A percentile compares a stretch with the other conserved stretches of the same genome.
phyloP scores from a whole-genome alignment of 2,888 invertebrate species.

The Biston stratarius region DNA sequence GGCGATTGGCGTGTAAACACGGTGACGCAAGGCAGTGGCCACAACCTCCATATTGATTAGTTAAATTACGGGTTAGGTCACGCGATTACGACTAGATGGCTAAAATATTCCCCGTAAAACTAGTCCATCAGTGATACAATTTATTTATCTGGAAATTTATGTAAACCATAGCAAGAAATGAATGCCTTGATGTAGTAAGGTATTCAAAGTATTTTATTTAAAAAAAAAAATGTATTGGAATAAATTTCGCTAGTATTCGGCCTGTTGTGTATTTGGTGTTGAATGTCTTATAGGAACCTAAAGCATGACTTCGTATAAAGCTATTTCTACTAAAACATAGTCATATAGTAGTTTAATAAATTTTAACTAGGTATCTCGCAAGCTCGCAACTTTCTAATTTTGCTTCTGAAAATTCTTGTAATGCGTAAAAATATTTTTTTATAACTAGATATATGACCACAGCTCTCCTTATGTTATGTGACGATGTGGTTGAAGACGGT shows the following conservation, averaged over 20 bases:
- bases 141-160: constrained; percentile 15
- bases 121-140: constrained; percentile 11
- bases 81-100: constrained; percentile 60
- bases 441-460: too few relatives aligned
- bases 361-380: too few relatives aligned
- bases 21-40: constrained; percentile 69
- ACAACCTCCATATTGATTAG: constrained; percentile 79
- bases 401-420: too few relatives aligned
- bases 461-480: too few relatives aligned
- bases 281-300: too few relatives aligned
- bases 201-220: neutral
- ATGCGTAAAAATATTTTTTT: too few relatives aligned
- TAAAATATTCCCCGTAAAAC: constrained; percentile 41
- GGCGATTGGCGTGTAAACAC: constrained; percentile 66
- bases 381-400: too few relatives aligned
- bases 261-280: too few relatives aligned
- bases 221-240: neutral
- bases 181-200: neutral
- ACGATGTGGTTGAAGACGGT: too few relatives aligned
- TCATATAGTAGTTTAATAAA: too few relatives aligned
- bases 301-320: too few relatives aligned
- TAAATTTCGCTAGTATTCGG: constrained; percentile 7
- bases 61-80: constrained; percentile 72
- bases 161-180: constrained; percentile 4
- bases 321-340: too few relatives aligned